Evolutionary conservation across 1,140 invertebrate genomes (phyloP).

Genomic region (Drosophila aff.): DNA sequence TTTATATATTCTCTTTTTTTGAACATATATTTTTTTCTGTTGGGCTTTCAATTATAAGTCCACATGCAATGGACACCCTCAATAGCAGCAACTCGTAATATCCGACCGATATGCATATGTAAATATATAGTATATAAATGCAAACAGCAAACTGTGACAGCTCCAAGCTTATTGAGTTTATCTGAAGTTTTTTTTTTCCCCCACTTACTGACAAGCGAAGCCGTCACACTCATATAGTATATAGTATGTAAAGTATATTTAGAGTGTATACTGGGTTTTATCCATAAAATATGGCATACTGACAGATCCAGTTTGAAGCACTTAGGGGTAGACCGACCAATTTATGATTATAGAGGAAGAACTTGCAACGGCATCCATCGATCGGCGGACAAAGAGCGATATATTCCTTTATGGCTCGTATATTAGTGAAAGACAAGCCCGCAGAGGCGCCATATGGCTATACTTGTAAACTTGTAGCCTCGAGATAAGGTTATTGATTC

Average conservation of each 20-base stretch:
- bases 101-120: conserved; percentile 14
- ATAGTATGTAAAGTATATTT: neutral
- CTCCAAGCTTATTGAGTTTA: conserved; percentile 30
- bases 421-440: conserved; percentile 5
- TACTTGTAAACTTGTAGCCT: neutral
- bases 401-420: conserved; percentile 5
- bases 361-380: conserved; percentile 2
- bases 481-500: neutral
- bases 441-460: neutral
- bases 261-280: neutral
- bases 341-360: conserved; percentile 22
- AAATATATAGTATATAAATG: conserved; percentile 3
- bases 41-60: conserved; percentile 22
- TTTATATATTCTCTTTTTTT: neutral
- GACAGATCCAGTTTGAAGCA: conserved; percentile 24
- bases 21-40: neutral
- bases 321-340: conserved; percentile 16
- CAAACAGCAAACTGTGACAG: conserved; percentile 17
- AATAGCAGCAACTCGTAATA: conserved; percentile 14
- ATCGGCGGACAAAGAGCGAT: conserved; percentile 26
- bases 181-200: conserved; percentile 21
- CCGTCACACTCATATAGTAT: neutral
- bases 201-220: conserved; percentile 15
- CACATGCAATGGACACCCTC: conserved; percentile 26
- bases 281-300: conserved; percentile 27